phyloP scores from a whole-genome alignment of 2,888 invertebrate genomes.

The Hecatera dysodea region DNA sequence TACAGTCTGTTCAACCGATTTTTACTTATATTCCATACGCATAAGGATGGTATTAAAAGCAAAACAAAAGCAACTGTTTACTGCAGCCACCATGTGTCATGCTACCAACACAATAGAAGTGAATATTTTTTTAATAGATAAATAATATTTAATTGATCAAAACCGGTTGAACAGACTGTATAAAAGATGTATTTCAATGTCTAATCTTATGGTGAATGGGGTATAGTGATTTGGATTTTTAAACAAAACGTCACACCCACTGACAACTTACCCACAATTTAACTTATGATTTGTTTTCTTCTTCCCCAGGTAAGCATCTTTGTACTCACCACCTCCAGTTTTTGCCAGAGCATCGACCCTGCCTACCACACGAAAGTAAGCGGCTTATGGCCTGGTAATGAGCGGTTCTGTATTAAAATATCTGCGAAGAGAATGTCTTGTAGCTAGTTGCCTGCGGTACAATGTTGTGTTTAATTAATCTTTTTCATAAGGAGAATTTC shows the following conservation, averaged over 20 bases:
- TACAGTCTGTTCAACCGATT: too few species aligned
- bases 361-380: slow-evolving; percentile 17
- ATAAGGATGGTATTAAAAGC: too few species aligned
- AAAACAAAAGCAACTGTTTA: too few species aligned
- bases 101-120: too few species aligned
- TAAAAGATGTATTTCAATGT: too few species aligned
- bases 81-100: too few species aligned
- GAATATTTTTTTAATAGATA: too few species aligned
- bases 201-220: too few species aligned
- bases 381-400: slow-evolving; percentile 45
- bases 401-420: slow-evolving; percentile 4
- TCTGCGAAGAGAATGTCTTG: slow-evolving; percentile 4
- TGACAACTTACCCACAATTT: not conserved
- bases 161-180: too few species aligned
- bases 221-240: not conserved
- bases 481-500: not conserved
- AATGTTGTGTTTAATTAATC: slow-evolving; percentile 18
- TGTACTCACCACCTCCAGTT: not conserved
- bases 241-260: not conserved
- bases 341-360: not conserved
- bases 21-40: too few species aligned
- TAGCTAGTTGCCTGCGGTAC: not conserved
- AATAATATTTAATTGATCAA: too few species aligned
- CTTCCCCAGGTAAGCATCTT: slow-evolving; percentile 49
- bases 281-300: slow-evolving; percentile 41